Conservation (phyloP, 2,888 invertebrate genomes). For the Loripinus fragilis region DNA sequence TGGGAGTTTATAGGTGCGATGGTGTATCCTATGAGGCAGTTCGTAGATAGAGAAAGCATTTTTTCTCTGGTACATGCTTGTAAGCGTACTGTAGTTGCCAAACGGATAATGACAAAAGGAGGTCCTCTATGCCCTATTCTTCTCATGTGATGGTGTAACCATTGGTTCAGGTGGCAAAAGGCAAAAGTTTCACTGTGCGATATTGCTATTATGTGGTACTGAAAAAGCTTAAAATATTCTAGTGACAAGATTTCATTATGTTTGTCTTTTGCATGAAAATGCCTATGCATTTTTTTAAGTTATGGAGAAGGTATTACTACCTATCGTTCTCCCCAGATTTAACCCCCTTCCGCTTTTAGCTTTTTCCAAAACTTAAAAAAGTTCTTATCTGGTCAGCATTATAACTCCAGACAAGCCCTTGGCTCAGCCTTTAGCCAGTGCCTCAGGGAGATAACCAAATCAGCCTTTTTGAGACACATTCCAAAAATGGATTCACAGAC, state of each 20-base stretch:
- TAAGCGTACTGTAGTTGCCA: conserved; percentile 2
- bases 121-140: not conserved
- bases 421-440: conserved; percentile 16
- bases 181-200: not conserved
- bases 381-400: conserved; percentile 1
- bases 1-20: conserved; percentile 9
- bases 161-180: not conserved
- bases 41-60: not conserved
- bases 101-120: not conserved
- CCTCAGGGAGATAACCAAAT: conserved; percentile 17
- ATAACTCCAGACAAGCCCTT: conserved; percentile 20
- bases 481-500: too few species aligned
- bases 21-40: not conserved
- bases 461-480: conserved; percentile 5
- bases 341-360: conserved; percentile 17
- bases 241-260: not conserved
- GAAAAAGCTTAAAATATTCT: not conserved
- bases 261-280: too few species aligned
- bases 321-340: not conserved
- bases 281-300: too few species aligned
- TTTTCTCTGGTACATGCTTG: not conserved
- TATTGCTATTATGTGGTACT: not conserved
- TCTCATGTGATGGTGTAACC: not conserved
- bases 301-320: not conserved
- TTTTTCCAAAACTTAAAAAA: conserved; percentile 21